Conservation (phyloP, 2,797 vertebrate genomes). For the Cryptoprocta ferox region DNA sequence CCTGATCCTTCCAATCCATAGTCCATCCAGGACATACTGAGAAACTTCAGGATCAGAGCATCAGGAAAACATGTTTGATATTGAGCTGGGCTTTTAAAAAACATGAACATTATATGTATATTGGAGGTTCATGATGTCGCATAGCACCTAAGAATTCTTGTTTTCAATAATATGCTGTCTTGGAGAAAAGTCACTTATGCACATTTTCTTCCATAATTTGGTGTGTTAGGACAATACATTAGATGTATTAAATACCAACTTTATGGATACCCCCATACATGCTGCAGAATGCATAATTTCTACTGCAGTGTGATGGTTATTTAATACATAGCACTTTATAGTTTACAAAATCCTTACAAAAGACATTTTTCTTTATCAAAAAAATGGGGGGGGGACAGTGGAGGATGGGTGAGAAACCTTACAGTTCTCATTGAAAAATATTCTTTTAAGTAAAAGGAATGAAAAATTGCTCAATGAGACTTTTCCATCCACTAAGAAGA, state of each 20-base stretch:
- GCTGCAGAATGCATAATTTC: not conserved
- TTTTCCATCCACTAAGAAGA: not conserved
- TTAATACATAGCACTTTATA: not conserved
- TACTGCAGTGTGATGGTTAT: not conserved
- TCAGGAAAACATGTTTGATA: not conserved
- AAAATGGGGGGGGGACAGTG: fast-evolving
- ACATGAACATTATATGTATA: not conserved
- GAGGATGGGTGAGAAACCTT: not conserved
- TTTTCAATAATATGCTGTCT: not conserved
- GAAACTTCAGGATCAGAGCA: not conserved
- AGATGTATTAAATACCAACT: not conserved
- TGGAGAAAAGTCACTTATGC: not conserved
- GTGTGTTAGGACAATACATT: not conserved
- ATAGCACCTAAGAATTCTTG: not conserved
- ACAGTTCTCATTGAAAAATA: not conserved
- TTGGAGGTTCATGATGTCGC: not conserved
- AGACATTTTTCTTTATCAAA: not conserved
- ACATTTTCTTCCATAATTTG: not conserved
- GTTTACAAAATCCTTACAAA: not conserved
- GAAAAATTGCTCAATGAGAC: not conserved
- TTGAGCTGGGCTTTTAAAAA: not conserved
- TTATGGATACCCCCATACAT: not conserved
- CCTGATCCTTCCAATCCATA: fast-evolving
- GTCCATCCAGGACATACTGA: too few relatives aligned
- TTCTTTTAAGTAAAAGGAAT: not conserved